These are phyloP conservation scores for Zaprionus taronus DNA, from an alignment of 1,140 invertebrate species.

Conservation along the genomic window DNA sequence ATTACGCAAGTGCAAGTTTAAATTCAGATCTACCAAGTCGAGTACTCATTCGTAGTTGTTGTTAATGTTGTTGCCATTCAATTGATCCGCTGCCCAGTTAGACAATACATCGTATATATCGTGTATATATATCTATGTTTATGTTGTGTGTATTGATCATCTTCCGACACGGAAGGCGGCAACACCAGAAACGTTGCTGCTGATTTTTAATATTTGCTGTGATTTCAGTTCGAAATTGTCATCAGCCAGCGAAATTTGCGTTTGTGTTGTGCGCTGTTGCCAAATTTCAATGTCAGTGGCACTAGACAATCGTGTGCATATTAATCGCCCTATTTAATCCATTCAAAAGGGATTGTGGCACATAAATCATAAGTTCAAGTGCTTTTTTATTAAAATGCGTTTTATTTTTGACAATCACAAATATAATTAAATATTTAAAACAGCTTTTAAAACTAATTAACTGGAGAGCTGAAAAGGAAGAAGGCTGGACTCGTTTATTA, in stretches of 20 bases:
- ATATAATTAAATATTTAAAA: background rate
- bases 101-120: conserved; percentile 13
- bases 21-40: conserved; percentile 40
- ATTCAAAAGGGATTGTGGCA: conserved; percentile 11
- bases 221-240: conserved; percentile 54
- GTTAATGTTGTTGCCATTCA: conserved; percentile 30
- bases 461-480: background rate
- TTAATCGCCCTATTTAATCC: conserved; percentile 53
- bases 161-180: conserved; percentile 76
- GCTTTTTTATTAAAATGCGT: background rate
- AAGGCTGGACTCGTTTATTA: background rate
- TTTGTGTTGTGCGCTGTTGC: conserved; percentile 39
- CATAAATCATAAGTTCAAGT: conserved; percentile 3
- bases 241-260: conserved; percentile 60
- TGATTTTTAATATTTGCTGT: conserved; percentile 23
- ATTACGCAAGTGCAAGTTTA: conserved; percentile 39
- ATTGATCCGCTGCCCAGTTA: conserved; percentile 8
- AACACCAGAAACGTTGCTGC: conserved; percentile 38
- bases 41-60: conserved; percentile 38
- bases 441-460: background rate
- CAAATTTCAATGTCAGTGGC: conserved; percentile 74
- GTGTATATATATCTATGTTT: conserved; percentile 15
- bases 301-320: conserved; percentile 63
- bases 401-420: background rate
- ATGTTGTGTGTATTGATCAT: conserved; percentile 53